Evolutionary conservation across 2,113 vertebrate species (phyloP).

Genomic region (Callopanchax toddi): DNA sequence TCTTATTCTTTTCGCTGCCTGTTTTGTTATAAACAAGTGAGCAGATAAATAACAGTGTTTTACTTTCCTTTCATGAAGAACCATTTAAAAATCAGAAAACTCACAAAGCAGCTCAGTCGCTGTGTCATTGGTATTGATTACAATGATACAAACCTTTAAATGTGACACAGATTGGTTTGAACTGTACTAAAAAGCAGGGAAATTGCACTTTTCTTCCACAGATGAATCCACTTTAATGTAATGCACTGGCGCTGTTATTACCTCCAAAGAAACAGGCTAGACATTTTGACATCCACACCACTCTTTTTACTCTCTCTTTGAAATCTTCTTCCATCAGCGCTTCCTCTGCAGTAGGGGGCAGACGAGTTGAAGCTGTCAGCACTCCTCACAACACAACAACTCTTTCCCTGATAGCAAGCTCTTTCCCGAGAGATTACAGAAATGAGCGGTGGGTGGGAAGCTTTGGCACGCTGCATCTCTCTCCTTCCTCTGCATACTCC

Average conservation of each 20-base stretch:
- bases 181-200: slow-evolving; percentile 1
- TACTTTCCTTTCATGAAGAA: not conserved
- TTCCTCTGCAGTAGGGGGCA: slow-evolving; percentile 77
- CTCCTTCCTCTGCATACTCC: slow-evolving; percentile 12
- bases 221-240: slow-evolving; percentile 23
- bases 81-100: not conserved
- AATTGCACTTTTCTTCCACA: slow-evolving; percentile 8
- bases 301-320: slow-evolving; percentile 12
- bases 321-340: slow-evolving; percentile 47
- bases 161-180: slow-evolving; percentile 4
- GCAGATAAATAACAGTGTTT: slow-evolving; percentile 1
- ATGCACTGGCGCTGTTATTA: slow-evolving; percentile 7
- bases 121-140: slow-evolving; percentile 33
- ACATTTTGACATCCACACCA: slow-evolving; percentile 22
- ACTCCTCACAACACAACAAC: slow-evolving; percentile 51
- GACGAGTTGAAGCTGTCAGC: slow-evolving; percentile 69
- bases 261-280: not conserved
- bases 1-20: too few species aligned
- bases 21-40: not conserved
- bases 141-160: not conserved
- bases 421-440: slow-evolving; percentile 61
- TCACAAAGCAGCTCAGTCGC: slow-evolving; percentile 5
- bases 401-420: slow-evolving; percentile 44
- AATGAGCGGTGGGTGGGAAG: slow-evolving; percentile 67
- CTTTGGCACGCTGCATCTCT: slow-evolving; percentile 47